Percentiles rank a stretch among this genome's conserved stretches.
phyloP scores from a whole-genome alignment of 2,888 invertebrate species.

The Hydroisotoma schaefferi region DNA sequence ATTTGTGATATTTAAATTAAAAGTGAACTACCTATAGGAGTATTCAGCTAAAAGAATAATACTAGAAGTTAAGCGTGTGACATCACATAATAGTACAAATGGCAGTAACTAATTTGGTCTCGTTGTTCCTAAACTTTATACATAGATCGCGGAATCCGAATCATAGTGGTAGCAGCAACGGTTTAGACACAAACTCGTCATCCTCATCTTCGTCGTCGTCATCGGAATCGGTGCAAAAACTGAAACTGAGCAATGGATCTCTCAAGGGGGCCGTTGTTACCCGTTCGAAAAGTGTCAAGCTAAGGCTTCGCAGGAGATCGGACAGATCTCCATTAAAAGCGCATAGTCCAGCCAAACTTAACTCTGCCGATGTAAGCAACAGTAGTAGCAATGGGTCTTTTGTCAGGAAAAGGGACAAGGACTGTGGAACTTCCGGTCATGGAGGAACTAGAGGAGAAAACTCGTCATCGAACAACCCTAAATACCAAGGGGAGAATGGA shows the following conservation, averaged over 20 bases:
- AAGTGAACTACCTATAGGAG: too few species aligned
- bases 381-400: conserved; percentile 5
- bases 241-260: conserved; percentile 43
- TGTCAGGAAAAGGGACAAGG: conserved; percentile 11
- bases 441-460: background rate
- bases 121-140: conserved; percentile 6
- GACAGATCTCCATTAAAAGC: conserved; percentile 19
- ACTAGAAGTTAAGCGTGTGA: too few species aligned
- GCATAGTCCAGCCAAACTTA: conserved; percentile 3
- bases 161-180: background rate
- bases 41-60: too few species aligned
- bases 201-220: too few species aligned
- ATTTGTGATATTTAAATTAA: too few species aligned
- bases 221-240: conserved; percentile 11
- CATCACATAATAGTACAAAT: background rate
- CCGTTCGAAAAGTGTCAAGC: conserved; percentile 39
- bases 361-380: conserved; percentile 13
- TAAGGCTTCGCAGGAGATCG: conserved; percentile 15
- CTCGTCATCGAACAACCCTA: conserved; percentile 13
- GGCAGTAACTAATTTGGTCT: conserved; percentile 7
- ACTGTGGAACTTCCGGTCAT: background rate
- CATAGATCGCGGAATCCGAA: background rate
- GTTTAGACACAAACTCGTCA: background rate
- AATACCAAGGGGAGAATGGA: background rate
- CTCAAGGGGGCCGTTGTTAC: conserved; percentile 42